Base-by-base conservation (phyloP, 2,797 vertebrate genomes). In the Lagodon rhomboides region DNA sequence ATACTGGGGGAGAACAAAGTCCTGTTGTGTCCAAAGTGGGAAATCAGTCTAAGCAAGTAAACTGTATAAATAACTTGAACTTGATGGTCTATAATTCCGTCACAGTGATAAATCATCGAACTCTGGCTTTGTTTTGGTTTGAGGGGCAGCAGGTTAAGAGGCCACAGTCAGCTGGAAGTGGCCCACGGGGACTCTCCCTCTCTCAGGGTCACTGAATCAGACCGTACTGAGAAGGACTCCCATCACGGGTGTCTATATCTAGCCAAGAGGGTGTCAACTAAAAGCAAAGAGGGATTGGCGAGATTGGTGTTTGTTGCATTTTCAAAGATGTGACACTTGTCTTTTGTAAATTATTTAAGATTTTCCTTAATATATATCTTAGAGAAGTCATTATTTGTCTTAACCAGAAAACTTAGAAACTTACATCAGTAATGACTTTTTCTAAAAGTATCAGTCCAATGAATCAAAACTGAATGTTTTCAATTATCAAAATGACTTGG, bases 111-210 rank as follows among this genome's bases (percentile, higher is more conserved):
- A 82, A 84, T 87, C 51, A 70, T 80, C 68, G 60, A 50, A 27
- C 34, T 44, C 41, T 46, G 75, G 30, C 66, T 87, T 85, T 93
- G 89, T 90, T 89, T 38, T 92, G 68, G 74, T 83, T 90, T 87
- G 15, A 53, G 38, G 82, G 79, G 75, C 77, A 86, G 49, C 54
- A 73, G 81, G 88, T 91, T 91, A 90, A 90, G 87, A 80, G 78
- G 66, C 80, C 73, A 83, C 79, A 76, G 78, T 73, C 67, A 75
- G 66, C 27, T 83, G 71, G 81, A 90, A 90, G 78, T 80, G 83
- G 79, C 55, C 80, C 59, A 75, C 34, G 10, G 89, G 80, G 75
- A 82, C 85, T 82, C 76, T 87, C 82, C 44, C 71, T 81, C 64
- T 82, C 55, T 76, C 11, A 5, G 70, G 79, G 61, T 68, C 63